Percentiles rank a stretch among this genome's conserved stretches.
phyloP scores from a whole-genome alignment of 92 coral and sea anemone genomes.

The Zoanthus solanderi region DNA sequence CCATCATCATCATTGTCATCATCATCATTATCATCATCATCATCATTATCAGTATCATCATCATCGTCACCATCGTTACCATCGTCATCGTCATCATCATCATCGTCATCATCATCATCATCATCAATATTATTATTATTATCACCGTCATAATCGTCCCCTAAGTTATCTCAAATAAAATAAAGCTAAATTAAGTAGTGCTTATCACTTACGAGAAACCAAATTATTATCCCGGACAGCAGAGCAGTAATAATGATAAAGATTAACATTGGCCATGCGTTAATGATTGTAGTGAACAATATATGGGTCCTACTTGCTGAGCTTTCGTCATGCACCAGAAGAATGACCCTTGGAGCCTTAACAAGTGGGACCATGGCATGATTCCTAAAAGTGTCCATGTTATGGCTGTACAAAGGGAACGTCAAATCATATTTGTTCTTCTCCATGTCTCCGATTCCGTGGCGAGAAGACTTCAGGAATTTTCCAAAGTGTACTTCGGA shows the following conservation, averaged over 20 bases:
- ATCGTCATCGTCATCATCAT: no score
- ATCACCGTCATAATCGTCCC: no score
- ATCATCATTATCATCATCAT: no score
- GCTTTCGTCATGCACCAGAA: conserved; percentile 64
- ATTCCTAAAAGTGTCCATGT: conserved; percentile 64
- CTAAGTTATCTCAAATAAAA: no score
- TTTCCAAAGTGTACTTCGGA: conserved; percentile 76
- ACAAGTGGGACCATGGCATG: conserved; percentile 81
- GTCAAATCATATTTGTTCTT: conserved; percentile 70
- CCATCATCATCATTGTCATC: no score
- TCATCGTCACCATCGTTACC: no score
- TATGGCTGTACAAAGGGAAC: conserved; percentile 91
- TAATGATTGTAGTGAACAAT: conserved; percentile 77
- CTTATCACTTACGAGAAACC: conserved; percentile 86
- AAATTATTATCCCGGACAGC: conserved; percentile 89
- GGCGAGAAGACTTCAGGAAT: conserved; percentile 71
- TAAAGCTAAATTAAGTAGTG: no score
- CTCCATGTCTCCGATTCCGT: conserved; percentile 60
- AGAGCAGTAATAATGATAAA: conserved; percentile 89
- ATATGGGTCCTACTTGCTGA: conserved; percentile 67
- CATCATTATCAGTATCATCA: no score
- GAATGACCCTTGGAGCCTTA: conserved; percentile 89
- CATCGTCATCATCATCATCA: no score
- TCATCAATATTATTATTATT: no score
- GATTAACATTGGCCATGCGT: conserved; percentile 94